These are phyloP conservation scores for Pelodiscus sinensis DNA, from an alignment of 2,113 vertebrate genomes.

Conservation along the genomic window DNA sequence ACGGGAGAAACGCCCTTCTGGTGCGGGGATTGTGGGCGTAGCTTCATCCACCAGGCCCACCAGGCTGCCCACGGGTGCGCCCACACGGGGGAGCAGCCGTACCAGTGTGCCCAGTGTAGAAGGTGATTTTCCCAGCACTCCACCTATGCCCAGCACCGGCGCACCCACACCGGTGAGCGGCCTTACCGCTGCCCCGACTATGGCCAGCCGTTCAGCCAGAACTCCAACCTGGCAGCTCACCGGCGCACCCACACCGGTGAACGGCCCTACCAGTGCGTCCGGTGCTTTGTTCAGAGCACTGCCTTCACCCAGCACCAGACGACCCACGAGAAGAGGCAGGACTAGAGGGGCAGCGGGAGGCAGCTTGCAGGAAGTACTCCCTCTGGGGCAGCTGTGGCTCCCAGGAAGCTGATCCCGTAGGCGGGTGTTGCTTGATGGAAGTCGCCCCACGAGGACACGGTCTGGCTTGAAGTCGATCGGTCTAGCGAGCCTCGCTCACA, in stretches of 20 bases:
- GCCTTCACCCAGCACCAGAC: conserved; percentile 43
- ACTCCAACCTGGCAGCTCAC: background rate
- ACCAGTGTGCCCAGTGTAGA: background rate
- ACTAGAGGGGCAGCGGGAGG: background rate
- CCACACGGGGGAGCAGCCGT: background rate
- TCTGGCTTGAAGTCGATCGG: too few species aligned
- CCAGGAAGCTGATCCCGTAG: background rate
- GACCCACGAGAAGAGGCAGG: conserved; percentile 40
- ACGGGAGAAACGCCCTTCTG: background rate
- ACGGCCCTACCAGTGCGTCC: conserved; percentile 31
- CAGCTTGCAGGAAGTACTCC: background rate
- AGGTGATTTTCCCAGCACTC: background rate
- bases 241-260: background rate
- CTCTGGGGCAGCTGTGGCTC: background rate
- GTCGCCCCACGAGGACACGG: background rate
- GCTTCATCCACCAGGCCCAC: conserved; percentile 15
- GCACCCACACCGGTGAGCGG: background rate
- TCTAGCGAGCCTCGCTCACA: background rate
- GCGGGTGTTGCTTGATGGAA: background rate
- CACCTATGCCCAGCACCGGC: background rate
- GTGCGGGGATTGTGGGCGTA: background rate
- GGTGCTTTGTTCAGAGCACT: background rate
- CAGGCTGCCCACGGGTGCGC: background rate
- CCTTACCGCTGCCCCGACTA: background rate
- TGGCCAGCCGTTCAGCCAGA: background rate